phyloP scores from a whole-genome alignment of 2,113 vertebrate genomes.

The Percopsis transmontana region DNA sequence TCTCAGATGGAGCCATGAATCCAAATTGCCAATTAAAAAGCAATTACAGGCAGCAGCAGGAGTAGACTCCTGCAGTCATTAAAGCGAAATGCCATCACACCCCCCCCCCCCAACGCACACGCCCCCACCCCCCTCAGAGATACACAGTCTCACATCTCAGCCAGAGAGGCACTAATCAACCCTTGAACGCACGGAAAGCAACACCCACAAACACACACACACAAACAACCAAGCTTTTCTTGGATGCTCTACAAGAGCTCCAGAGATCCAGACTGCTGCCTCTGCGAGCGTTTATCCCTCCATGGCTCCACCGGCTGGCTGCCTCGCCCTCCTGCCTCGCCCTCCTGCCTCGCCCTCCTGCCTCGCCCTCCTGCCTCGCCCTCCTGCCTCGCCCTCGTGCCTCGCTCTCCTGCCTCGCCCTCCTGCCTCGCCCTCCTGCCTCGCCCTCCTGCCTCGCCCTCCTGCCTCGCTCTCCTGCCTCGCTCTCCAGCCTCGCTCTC shows the following conservation, averaged over 20 bases:
- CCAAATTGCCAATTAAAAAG: constrained; percentile 83
- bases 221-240: constrained; percentile 18
- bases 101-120: constrained; percentile 39
- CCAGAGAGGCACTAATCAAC: constrained; percentile 50
- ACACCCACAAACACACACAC: neutral
- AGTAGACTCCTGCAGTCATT: constrained; percentile 75
- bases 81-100: constrained; percentile 76
- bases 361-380: neutral
- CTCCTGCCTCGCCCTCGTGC: neutral
- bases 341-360: neutral
- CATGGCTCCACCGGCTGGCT: neutral
- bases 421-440: no score
- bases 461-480: no score
- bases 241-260: constrained; percentile 16
- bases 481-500: no score
- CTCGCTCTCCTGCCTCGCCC: neutral
- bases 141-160: constrained; percentile 47
- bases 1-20: constrained; percentile 79
- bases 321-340: no score
- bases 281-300: constrained; percentile 5
- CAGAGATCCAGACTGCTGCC: constrained; percentile 11
- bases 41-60: constrained; percentile 79
- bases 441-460: neutral
- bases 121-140: constrained; percentile 31
- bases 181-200: constrained; percentile 39